Evolutionary conservation across 2,888 invertebrate species (phyloP).

Genomic region (Philaethria dido): DNA sequence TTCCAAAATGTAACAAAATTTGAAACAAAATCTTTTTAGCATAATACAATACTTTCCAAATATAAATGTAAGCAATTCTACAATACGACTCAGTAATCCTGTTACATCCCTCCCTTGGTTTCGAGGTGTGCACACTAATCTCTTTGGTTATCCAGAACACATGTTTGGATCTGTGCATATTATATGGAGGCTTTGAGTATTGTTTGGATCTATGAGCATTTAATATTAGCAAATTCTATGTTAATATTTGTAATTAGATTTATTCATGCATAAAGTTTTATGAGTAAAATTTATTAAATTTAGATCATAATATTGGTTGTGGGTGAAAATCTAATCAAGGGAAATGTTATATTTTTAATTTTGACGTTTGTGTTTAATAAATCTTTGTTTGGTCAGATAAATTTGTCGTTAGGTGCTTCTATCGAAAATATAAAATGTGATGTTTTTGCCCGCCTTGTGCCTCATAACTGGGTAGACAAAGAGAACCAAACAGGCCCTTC

Average conservation of each 20-base stretch:
- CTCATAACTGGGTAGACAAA: too few species aligned
- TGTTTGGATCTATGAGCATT: slow-evolving; percentile 10
- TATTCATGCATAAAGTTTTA: neutral
- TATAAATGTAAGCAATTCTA: slow-evolving; percentile 20
- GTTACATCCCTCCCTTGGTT: slow-evolving; percentile 49
- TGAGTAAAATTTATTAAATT: neutral
- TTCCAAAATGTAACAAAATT: neutral
- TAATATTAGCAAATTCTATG: neutral
- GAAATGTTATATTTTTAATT: too few species aligned
- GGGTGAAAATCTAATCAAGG: too few species aligned
- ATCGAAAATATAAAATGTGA: too few species aligned
- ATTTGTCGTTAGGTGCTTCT: too few species aligned
- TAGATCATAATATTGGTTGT: neutral
- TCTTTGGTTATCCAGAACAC: slow-evolving; percentile 58
- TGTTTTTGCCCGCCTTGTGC: too few species aligned
- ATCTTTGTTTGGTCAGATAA: too few species aligned
- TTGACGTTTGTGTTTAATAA: too few species aligned
- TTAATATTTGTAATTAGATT: neutral
- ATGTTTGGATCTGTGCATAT: slow-evolving; percentile 49
- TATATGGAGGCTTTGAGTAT: slow-evolving; percentile 21
- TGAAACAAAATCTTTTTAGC: neutral
- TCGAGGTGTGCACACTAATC: slow-evolving; percentile 56
- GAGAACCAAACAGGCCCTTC: too few species aligned
- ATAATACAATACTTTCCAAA: slow-evolving; percentile 1
- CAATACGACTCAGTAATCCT: slow-evolving; percentile 45